Percentiles rank a stretch among this genome's conserved stretches.
phyloP scores from a whole-genome alignment of 2,888 invertebrate species.

The Leptinotarsa juncta region DNA sequence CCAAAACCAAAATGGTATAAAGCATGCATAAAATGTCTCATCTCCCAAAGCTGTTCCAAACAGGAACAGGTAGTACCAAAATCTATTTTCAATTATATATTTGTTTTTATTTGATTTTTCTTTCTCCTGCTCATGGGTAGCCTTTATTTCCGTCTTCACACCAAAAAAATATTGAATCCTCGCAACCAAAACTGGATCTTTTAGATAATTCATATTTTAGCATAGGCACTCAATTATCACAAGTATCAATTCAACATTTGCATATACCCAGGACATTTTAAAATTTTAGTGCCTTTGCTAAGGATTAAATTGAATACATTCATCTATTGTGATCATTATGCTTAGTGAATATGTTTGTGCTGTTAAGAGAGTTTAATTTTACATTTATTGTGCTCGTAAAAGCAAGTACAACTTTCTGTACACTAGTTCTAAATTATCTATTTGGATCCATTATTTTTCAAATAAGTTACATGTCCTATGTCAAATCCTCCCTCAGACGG shows the following conservation, averaged over 20 bases:
- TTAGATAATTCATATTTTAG: constrained; percentile 73
- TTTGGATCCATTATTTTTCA: too few relatives aligned
- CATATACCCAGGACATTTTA: too few relatives aligned
- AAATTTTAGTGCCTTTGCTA: too few relatives aligned
- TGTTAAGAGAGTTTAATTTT: too few relatives aligned
- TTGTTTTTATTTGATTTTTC: constrained; percentile 53
- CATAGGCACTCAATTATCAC: background rate
- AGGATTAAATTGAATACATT: too few relatives aligned
- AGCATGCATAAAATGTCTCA: constrained; percentile 90
- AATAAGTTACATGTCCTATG: too few relatives aligned
- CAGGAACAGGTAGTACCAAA: constrained; percentile 87
- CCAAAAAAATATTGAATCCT: constrained; percentile 85
- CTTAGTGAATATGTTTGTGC: too few relatives aligned
- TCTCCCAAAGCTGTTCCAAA: constrained; percentile 90
- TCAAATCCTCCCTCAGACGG: too few relatives aligned
- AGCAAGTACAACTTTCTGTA: too few relatives aligned
- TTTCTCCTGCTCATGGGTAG: constrained; percentile 41
- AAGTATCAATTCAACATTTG: background rate
- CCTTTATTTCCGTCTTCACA: constrained; percentile 65
- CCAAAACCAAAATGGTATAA: constrained; percentile 96
- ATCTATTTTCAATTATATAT: constrained; percentile 75
- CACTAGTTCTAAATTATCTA: too few relatives aligned
- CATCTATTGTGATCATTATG: too few relatives aligned
- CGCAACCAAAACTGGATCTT: constrained; percentile 81
- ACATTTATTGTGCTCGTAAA: too few relatives aligned